Percentiles rank a stretch among this genome's conserved stretches.
Conservation (phyloP, 2,888 invertebrate genomes). For the Latrodectus elegans region DNA sequence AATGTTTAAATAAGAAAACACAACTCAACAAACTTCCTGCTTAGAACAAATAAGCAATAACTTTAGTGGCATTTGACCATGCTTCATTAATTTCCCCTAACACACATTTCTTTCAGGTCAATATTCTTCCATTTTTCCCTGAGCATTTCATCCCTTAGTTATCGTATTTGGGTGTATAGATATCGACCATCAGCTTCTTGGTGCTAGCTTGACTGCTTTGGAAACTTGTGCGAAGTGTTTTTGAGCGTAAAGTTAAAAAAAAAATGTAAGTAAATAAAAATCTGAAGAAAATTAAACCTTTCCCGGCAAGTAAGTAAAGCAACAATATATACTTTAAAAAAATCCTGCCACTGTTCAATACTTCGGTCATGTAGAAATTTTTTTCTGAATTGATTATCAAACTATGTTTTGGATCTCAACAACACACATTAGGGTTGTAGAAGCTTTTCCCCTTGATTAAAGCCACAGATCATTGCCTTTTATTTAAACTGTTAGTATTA, state of each 20-base stretch:
- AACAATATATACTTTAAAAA: neutral
- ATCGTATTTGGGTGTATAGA: neutral
- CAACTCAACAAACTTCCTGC: too few species aligned
- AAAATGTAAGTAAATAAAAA: constrained; percentile 21
- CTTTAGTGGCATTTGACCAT: neutral
- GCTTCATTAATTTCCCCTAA: constrained; percentile 29
- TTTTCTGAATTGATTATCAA: constrained; percentile 23
- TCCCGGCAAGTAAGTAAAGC: too few species aligned
- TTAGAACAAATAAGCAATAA: too few species aligned
- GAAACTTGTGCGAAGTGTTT: constrained; percentile 38
- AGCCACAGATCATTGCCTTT: too few species aligned
- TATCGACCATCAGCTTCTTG: constrained; percentile 23
- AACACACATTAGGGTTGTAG: constrained; percentile 21
- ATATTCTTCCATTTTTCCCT: constrained; percentile 27
- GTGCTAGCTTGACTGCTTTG: neutral
- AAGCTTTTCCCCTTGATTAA: neutral
- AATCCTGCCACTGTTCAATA: constrained; percentile 29
- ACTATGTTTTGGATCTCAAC: constrained; percentile 27
- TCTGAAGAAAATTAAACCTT: neutral
- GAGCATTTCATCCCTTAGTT: constrained; percentile 13
- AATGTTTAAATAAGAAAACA: too few species aligned
- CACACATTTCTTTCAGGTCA: constrained; percentile 15
- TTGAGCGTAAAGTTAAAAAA: constrained; percentile 33
- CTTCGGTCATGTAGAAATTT: constrained; percentile 19
- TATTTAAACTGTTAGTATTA: too few species aligned